These are phyloP conservation scores for Tetrax tetrax DNA, from an alignment of 2,113 vertebrate species.

Conservation along the genomic window DNA sequence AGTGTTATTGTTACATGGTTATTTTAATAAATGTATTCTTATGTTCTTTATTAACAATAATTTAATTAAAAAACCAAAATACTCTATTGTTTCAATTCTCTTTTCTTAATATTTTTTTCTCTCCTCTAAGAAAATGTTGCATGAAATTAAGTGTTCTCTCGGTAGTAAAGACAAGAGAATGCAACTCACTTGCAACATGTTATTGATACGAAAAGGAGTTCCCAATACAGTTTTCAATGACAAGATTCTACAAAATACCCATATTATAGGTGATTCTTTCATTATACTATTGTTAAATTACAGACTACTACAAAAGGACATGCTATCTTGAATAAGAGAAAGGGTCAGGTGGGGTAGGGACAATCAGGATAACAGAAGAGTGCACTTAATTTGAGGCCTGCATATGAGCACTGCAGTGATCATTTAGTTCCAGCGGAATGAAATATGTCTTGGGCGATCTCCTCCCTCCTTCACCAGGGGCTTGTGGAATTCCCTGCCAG, in stretches of 20 bases:
- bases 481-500: constrained; percentile 99
- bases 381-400: constrained; percentile 92
- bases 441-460: constrained; percentile 98
- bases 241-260: constrained; percentile 82
- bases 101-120: constrained; percentile 82
- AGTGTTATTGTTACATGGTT: constrained; percentile 81
- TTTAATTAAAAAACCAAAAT: constrained; percentile 87
- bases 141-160: constrained; percentile 77
- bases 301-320: constrained; percentile 81
- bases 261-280: constrained; percentile 78
- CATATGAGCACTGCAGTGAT: constrained; percentile 76
- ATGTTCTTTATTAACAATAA: constrained; percentile 84
- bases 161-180: constrained; percentile 74
- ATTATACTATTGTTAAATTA: constrained; percentile 80
- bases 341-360: constrained; percentile 75
- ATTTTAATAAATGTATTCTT: constrained; percentile 83
- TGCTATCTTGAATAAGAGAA: constrained; percentile 76
- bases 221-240: constrained; percentile 78
- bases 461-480: constrained; percentile 99
- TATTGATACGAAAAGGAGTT: constrained; percentile 77
- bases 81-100: constrained; percentile 83
- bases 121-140: constrained; percentile 80
- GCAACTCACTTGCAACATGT: constrained; percentile 72
- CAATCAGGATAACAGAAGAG: constrained; percentile 92
- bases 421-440: constrained; percentile 99